Base-by-base conservation (phyloP, 2,888 invertebrate species). In the Thereva nobilitata region DNA sequence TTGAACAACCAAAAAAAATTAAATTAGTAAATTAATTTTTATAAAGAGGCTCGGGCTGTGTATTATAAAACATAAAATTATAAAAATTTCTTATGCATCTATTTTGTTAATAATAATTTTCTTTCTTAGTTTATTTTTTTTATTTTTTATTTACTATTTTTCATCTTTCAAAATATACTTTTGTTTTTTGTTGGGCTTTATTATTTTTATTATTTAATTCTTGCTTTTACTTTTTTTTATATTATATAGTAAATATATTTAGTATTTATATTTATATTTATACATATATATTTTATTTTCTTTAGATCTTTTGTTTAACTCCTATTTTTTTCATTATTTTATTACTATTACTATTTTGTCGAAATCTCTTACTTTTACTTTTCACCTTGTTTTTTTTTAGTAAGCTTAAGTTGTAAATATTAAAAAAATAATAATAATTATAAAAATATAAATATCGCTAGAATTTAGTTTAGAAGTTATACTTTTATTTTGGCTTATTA, bases 61-160 rank as follows among this genome's bases (percentile, higher is more conserved):
- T 70, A 70, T 23, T 23, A 23, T 23, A 23, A 23, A 23, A 23
- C 64, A 69, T 49, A 67, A 40, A 56, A 53, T 65, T 67, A 42
- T 23, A 23, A 23, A 23, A 23, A 23, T 55, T 65, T 57, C 54
- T 68, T 59, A 56, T 70, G 49, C 56, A 69, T 66, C 37, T 67
- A 76, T 76, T 76, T 79, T 76, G 76, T 76, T 74, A 76, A 74
- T 75, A 74, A 75, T 76, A 73, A 75, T 76, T 72, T 74, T 77
- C 74, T 73, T 75, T 70, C 72, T 74, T 74, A 75, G 73, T 75
- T 75, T 74, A 75, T 77, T 76, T 75, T 79, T 78, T 82, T 74
- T 80, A 74, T 80, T 81, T 80, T 80, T 80, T 81, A 79, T 81
- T 74, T 76, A 76, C 85, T 85, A 56, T 52, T 66, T 55, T 37